A percentile compares a stretch with the other conserved stretches of the same genome.
These are phyloP conservation scores for Leptopterna dolabrata DNA, from an alignment of 2,888 invertebrate genomes.

Conservation along the genomic window DNA sequence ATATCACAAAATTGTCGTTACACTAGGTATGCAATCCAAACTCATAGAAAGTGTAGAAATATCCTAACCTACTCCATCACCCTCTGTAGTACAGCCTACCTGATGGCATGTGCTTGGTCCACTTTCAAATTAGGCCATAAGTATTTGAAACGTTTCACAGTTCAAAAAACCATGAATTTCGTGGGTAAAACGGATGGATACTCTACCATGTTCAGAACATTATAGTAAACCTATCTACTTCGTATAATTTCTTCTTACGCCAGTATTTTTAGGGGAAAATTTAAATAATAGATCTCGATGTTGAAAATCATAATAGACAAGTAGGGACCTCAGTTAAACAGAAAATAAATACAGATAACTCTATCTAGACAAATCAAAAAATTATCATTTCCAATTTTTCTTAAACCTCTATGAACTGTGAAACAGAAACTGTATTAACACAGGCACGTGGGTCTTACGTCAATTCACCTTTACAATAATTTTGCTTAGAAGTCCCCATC, in stretches of 20 bases:
- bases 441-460: conserved; percentile 5
- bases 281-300: background rate
- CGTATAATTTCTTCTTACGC: background rate
- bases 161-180: background rate
- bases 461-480: background rate
- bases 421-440: background rate
- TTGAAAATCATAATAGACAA: background rate
- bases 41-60: background rate
- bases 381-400: background rate
- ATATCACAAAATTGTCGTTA: background rate
- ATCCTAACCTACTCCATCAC: background rate
- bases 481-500: background rate
- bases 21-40: background rate
- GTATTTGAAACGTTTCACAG: conserved; percentile 29
- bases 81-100: background rate
- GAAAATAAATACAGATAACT: background rate
- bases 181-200: no score
- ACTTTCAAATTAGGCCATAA: background rate
- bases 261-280: background rate
- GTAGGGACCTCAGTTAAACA: background rate
- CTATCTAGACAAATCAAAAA: background rate
- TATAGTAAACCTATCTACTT: background rate
- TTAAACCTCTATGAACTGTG: conserved; percentile 18
- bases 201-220: no score
- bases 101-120: conserved; percentile 8